phyloP scores from a whole-genome alignment of 2,113 vertebrate species.

The Micromys minutus region DNA sequence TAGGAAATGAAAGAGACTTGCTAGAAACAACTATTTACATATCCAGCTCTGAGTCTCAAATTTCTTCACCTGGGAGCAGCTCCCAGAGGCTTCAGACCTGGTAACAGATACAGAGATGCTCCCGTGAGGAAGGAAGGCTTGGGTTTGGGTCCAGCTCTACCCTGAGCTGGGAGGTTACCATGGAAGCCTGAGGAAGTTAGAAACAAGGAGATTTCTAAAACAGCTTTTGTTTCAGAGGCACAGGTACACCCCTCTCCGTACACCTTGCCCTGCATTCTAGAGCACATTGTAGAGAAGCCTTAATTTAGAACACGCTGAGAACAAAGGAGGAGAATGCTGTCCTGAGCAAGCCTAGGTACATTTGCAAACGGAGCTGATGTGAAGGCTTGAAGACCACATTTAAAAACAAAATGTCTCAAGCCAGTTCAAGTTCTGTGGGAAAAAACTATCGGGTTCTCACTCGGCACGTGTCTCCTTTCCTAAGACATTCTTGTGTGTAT shows the following conservation, averaged over 20 bases:
- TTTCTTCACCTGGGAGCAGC: conserved; percentile 68
- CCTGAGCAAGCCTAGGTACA: conserved; percentile 62
- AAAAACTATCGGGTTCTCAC: conserved; percentile 76
- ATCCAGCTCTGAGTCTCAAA: conserved; percentile 62
- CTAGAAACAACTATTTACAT: conserved; percentile 61
- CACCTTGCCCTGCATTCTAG: conserved; percentile 79
- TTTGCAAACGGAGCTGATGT: conserved; percentile 77
- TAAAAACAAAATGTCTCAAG: conserved; percentile 69
- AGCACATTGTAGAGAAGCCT: conserved; percentile 68
- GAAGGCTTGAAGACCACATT: conserved; percentile 74
- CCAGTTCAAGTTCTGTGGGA: conserved; percentile 76
- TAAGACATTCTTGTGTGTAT: conserved; percentile 81
- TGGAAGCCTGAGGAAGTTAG: conserved; percentile 66
- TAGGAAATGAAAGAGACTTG: conserved; percentile 67
- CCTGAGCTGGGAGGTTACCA: conserved; percentile 67
- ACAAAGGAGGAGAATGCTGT: conserved; percentile 65
- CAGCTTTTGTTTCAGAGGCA: conserved; percentile 76
- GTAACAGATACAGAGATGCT: conserved; percentile 45
- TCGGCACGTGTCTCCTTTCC: conserved; percentile 78
- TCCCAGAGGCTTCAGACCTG: conserved; percentile 43
- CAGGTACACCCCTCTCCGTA: conserved; percentile 72
- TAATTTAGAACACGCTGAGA: conserved; percentile 77
- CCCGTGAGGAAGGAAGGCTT: conserved; percentile 59
- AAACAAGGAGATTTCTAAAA: conserved; percentile 76
- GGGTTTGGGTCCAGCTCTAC: conserved; percentile 55